Base-by-base conservation (phyloP, 2,797 vertebrate genomes). In the Danio albolineatus region DNA sequence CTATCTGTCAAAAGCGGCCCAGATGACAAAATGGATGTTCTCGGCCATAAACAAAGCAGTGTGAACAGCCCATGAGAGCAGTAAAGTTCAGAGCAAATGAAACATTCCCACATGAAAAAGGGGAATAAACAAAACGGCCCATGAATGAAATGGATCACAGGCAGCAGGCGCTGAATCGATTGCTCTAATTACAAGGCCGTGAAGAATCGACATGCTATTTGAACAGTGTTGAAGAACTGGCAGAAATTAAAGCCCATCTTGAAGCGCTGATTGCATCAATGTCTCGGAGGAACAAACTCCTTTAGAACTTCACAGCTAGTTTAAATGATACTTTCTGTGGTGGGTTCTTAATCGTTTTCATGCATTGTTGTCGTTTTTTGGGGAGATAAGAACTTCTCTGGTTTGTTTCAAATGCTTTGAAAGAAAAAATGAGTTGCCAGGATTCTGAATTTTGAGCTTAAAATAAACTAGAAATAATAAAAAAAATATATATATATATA, bases 41-140 rank as follows among this genome's bases (percentile, higher is more conserved):
- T 80, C 64, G 16, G 13, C 48, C 43, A 69, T 82, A 79, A 82
- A 76, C 71, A 60, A 76, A 80, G 48, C 39, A 59, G 65, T 19
- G 43, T 12, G 19, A 69, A 65, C 13, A 60, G 48, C 59, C 79
- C 13, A 28, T 14, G 38, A 79, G 73, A 73, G 65, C 41, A 38
- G 59, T 76, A 51, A 85, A 57, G 64, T 57, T 60, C 21, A 62
- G 77, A 70, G 65, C 59, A 77, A 83, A 77, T 48, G 19, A 77
- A 74, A 73, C 38, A 36, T 60, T 62, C 21, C 65, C 70, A 75
- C 82, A 82, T 77, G 56, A 84, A 86, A 81, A n/a, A 49, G 21
- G 38, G 39, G 64, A 70, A 73, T 21, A 80, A 65, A 82, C 49
- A 49, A 78, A 79, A 53, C 14, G 10, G 38, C 19, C 60, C 51